These are phyloP conservation scores for Nasonia vitripennis DNA, from an alignment of 1,140 invertebrate species.

Conservation along the genomic window DNA sequence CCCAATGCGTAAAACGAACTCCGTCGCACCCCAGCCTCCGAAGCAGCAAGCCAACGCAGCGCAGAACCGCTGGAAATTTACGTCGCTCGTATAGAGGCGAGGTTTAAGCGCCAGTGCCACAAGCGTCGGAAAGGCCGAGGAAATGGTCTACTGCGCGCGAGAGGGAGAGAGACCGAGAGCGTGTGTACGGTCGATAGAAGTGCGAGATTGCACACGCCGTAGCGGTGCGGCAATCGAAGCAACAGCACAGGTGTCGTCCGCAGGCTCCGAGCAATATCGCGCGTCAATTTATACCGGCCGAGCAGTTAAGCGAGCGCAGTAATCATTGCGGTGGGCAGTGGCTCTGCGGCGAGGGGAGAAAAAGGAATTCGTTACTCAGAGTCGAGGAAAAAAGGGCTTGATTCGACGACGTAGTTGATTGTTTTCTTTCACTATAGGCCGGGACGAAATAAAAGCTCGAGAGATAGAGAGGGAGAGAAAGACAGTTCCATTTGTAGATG, in stretches of 20 bases:
- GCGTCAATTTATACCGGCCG: constrained; percentile 27
- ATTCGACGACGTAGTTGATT: not conserved
- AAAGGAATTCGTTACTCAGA: not conserved
- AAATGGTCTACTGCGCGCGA: not conserved
- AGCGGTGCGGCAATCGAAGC: not conserved
- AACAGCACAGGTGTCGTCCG: constrained; percentile 42
- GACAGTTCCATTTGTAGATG: no score
- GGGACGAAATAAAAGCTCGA: not conserved
- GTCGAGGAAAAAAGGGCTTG: no score
- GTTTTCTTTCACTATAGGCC: not conserved
- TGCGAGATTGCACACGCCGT: not conserved
- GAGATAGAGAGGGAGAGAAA: no score
- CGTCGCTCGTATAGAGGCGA: not conserved
- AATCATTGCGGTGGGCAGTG: constrained; percentile 9
- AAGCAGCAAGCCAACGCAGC: not conserved
- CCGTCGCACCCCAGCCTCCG: not conserved
- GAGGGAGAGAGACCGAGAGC: not conserved
- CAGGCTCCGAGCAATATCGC: constrained; percentile 28
- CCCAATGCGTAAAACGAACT: not conserved
- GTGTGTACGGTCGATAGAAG: not conserved
- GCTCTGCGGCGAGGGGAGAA: not conserved
- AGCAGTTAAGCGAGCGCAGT: not conserved
- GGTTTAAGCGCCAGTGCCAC: not conserved
- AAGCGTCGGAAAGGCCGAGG: not conserved
- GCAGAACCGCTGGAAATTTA: not conserved